Base-by-base conservation (phyloP, 2,888 invertebrate species). In the Temnothorax ravouxi region DNA sequence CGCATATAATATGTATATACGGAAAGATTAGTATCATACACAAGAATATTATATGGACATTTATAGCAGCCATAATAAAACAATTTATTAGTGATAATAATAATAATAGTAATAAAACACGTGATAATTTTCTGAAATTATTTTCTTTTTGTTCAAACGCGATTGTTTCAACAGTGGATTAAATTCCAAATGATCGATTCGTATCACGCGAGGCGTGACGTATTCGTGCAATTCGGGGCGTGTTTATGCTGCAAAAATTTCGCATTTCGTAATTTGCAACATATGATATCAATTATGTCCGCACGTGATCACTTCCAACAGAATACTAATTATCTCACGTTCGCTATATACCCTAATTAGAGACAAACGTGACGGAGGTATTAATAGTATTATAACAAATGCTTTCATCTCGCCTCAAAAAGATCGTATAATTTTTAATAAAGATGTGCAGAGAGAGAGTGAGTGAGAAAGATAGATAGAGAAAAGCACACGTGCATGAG, bases 301-400 rank as follows among this genome's bases (percentile, higher is more conserved):
- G 64, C 21, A 29, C 41, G 41, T 54, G 54, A 66, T 67, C 77
- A 54, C 56, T 29, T 29, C 15, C 29, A 44, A 44, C 56, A 29
- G 77, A 77, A 67, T 67, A 44, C 54, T 87, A 86, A 86, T 88
- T 87, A 84, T 84, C 85, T 69, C 76, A n/a, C 80, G 76, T 85
- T 69, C 74, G 52, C 84, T 69, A 74, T 64, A 25, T 69, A 9
- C 83, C 66, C 59, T 77, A 84, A 83, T 69, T 64, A 64, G 44
- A 85, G 54, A 34, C 54, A 83, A 87, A 84, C 86, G 64, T 80
- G 62, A 79, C 69, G 29, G 56, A 74, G 77, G 34, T 84, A 64
- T 74, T 82, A 67, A 77, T 54, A 29, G 56, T 77, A 67, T 56
- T n/a, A 3, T 44, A 11, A 25, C 38, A 34, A 76, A 54, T 21